Percentiles rank a stretch among this genome's conserved stretches.
These are phyloP conservation scores for Busseola fusca DNA, from an alignment of 2,888 invertebrate species.

Conservation along the genomic window DNA sequence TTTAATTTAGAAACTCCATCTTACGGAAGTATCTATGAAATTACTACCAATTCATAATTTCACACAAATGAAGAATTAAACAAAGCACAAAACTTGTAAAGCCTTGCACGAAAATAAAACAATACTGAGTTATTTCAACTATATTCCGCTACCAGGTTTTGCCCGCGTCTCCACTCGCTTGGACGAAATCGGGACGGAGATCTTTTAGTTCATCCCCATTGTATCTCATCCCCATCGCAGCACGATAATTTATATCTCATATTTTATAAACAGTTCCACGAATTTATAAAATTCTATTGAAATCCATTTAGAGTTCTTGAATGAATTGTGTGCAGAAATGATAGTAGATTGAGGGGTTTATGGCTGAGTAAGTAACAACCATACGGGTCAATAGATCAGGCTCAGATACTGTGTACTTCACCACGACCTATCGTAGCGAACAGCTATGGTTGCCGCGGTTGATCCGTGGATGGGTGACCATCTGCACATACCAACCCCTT, in stretches of 20 bases:
- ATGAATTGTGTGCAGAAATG: not conserved
- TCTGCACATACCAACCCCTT: too few relatives aligned
- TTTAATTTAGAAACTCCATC: not conserved
- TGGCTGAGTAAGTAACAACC: too few relatives aligned
- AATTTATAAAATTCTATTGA: conserved; percentile 32
- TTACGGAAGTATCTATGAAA: not conserved
- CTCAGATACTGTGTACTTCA: too few relatives aligned
- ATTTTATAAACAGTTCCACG: conserved; percentile 44
- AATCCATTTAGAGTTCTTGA: conserved; percentile 8
- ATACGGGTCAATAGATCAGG: too few relatives aligned
- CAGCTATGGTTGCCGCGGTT: too few relatives aligned
- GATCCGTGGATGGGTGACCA: too few relatives aligned
- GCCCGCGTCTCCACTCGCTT: conserved; percentile 43
- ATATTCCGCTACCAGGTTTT: conserved; percentile 44
- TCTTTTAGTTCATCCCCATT: conserved; percentile 51
- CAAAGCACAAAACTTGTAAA: conserved; percentile 20
- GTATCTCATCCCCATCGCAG: conserved; percentile 43
- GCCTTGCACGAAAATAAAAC: conserved; percentile 40
- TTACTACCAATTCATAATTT: not conserved
- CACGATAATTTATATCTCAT: conserved; percentile 43
- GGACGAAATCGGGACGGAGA: conserved; percentile 42
- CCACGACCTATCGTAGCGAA: too few relatives aligned
- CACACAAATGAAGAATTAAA: conserved; percentile 13
- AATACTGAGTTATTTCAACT: conserved; percentile 39
- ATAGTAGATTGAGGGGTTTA: not conserved